A percentile compares a stretch with the other conserved stretches of the same genome.
phyloP scores from a whole-genome alignment of 2,113 vertebrate genomes.

The Cavia aperea region DNA sequence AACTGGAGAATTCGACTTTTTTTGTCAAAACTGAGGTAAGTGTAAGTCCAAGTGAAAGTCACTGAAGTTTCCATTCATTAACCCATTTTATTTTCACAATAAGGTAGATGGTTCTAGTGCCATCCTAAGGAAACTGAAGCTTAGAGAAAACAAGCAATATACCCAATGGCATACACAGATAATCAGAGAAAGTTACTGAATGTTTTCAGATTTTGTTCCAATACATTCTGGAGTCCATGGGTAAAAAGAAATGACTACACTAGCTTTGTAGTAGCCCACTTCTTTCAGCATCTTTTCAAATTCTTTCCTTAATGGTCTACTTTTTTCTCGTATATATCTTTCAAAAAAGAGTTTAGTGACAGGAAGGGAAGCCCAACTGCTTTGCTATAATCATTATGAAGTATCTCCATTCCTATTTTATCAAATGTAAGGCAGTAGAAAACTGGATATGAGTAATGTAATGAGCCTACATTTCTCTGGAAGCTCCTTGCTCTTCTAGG shows the following conservation, averaged over 20 bases:
- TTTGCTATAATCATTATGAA: background rate
- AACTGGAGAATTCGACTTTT: background rate
- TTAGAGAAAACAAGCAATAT: background rate
- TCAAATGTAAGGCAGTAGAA: conserved; percentile 32
- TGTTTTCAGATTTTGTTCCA: background rate
- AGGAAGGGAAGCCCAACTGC: background rate
- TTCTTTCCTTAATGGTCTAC: conserved; percentile 18
- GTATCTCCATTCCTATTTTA: background rate
- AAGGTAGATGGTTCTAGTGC: background rate
- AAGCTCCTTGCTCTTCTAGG: background rate
- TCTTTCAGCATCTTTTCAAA: conserved; percentile 41
- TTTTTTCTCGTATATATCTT: conserved; percentile 29
- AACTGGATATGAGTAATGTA: background rate
- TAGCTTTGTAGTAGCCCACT: background rate
- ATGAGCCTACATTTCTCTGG: conserved; percentile 30
- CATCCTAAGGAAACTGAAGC: background rate
- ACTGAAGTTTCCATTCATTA: background rate
- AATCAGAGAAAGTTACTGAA: background rate
- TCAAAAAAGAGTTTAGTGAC: conserved; percentile 24
- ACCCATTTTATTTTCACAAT: background rate
- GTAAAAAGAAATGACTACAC: conserved; percentile 32
- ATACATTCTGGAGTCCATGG: conserved; percentile 11
- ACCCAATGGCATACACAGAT: background rate
- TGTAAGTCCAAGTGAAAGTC: conserved; percentile 15
- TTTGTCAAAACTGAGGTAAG: conserved; percentile 3